Evolutionary conservation across 2,888 invertebrate species (phyloP).

Genomic region (Leucania comma): DNA sequence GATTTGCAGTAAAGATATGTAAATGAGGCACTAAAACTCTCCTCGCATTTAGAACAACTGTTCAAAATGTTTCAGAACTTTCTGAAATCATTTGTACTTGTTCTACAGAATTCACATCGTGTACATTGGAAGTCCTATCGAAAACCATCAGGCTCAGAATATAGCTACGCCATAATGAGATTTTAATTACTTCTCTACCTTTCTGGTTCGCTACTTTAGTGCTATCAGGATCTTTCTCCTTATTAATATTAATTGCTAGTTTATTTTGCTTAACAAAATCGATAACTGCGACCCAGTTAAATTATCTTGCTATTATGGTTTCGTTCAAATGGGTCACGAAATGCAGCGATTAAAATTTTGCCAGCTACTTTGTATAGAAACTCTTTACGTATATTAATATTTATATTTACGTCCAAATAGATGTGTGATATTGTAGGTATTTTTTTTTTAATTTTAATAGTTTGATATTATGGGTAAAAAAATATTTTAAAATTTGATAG

Average conservation of each 20-base stretch:
- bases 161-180: slow-evolving; percentile 63
- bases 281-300: slow-evolving; percentile 44
- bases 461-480: too few species aligned
- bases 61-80: slow-evolving; percentile 33
- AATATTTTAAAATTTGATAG: too few species aligned
- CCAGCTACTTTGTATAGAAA: not conserved
- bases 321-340: not conserved
- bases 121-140: slow-evolving; percentile 27
- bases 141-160: slow-evolving; percentile 35
- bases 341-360: not conserved
- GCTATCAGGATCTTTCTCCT: slow-evolving; percentile 42
- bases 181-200: slow-evolving; percentile 69
- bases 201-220: slow-evolving; percentile 38
- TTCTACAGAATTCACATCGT: slow-evolving; percentile 23
- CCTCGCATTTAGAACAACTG: slow-evolving; percentile 32
- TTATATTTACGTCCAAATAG: too few species aligned
- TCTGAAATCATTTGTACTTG: slow-evolving; percentile 29
- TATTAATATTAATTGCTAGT: slow-evolving; percentile 63
- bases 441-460: too few species aligned
- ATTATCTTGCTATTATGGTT: slow-evolving; percentile 35
- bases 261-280: slow-evolving; percentile 51
- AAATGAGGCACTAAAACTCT: slow-evolving; percentile 49
- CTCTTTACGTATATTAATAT: not conserved
- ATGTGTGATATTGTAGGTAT: too few species aligned
- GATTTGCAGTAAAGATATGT: slow-evolving; percentile 55